phyloP scores from a whole-genome alignment of 2,888 invertebrate species.

The Automeris io region DNA sequence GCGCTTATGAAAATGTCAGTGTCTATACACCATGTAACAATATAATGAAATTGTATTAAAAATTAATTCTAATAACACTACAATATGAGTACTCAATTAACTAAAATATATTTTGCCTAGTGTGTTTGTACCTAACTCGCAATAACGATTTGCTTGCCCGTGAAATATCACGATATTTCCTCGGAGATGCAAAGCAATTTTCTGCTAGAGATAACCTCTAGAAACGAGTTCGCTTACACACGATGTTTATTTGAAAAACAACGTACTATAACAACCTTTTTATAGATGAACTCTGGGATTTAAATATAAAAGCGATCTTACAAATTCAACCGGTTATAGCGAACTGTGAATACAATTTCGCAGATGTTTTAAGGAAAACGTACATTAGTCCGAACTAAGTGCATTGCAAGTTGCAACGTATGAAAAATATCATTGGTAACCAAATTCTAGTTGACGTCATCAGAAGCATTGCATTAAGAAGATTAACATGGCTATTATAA shows the following conservation, averaged over 20 bases:
- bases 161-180: conserved; percentile 71
- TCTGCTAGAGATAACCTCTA: conserved; percentile 64
- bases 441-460: too few species aligned
- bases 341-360: conserved; percentile 7
- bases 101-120: conserved; percentile 31
- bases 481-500: too few species aligned
- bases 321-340: conserved; percentile 6
- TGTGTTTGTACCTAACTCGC: conserved; percentile 46
- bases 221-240: conserved; percentile 52
- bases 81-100: background rate
- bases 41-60: background rate
- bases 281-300: conserved; percentile 14
- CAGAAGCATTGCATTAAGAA: too few species aligned
- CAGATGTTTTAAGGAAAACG: conserved; percentile 9
- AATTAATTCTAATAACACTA: background rate
- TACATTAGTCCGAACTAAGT: too few species aligned
- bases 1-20: conserved; percentile 26
- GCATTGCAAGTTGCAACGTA: too few species aligned
- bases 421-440: too few species aligned
- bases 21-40: conserved; percentile 1
- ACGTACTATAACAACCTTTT: conserved; percentile 25
- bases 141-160: conserved; percentile 50
- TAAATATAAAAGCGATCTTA: conserved; percentile 12
- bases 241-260: conserved; percentile 43
- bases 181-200: conserved; percentile 72